These are phyloP conservation scores for Protosalanx chinensis DNA, from an alignment of 2,797 vertebrate genomes.

Conservation along the genomic window DNA sequence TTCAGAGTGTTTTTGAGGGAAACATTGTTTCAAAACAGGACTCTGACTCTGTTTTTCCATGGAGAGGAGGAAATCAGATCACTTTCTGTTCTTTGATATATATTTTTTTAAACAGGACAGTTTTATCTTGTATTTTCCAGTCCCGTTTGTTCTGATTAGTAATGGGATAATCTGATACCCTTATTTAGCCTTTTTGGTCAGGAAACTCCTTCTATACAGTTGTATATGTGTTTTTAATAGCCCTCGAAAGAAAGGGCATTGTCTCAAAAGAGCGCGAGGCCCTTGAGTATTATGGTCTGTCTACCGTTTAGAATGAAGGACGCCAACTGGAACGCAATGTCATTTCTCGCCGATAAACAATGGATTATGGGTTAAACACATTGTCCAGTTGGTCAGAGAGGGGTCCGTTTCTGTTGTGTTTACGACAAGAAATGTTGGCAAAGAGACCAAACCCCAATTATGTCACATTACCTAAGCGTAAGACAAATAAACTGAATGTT, in stretches of 20 bases:
- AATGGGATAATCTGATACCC: slow-evolving; percentile 73
- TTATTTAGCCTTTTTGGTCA: slow-evolving; percentile 70
- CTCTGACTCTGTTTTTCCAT: slow-evolving; percentile 72
- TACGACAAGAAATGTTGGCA: slow-evolving; percentile 36
- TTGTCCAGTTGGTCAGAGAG: slow-evolving; percentile 25
- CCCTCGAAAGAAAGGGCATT: slow-evolving; percentile 70
- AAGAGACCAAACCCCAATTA: not conserved
- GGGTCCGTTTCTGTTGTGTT: slow-evolving; percentile 57
- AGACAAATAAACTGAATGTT: not conserved
- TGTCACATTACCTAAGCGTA: not conserved
- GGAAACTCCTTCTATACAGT: slow-evolving; percentile 74
- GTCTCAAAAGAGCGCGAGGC: slow-evolving; percentile 72
- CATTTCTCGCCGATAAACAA: slow-evolving; percentile 54
- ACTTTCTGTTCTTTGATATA: slow-evolving; percentile 42
- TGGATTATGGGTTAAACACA: slow-evolving; percentile 37
- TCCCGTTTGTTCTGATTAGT: slow-evolving; percentile 63
- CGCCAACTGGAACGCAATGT: slow-evolving; percentile 63
- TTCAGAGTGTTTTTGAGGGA: slow-evolving; percentile 76
- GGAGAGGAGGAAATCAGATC: slow-evolving; percentile 74
- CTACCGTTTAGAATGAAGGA: slow-evolving; percentile 62
- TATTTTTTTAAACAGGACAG: slow-evolving; percentile 60
- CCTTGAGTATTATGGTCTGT: slow-evolving; percentile 42
- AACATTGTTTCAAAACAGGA: slow-evolving; percentile 78
- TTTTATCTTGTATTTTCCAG: slow-evolving; percentile 72
- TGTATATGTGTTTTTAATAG: slow-evolving; percentile 73